Evolutionary conservation across 2,113 vertebrate genomes (phyloP), one percentile per base, ranked within the genome.

Genomic region (Rhinolophus ferrumequinum): DNA sequence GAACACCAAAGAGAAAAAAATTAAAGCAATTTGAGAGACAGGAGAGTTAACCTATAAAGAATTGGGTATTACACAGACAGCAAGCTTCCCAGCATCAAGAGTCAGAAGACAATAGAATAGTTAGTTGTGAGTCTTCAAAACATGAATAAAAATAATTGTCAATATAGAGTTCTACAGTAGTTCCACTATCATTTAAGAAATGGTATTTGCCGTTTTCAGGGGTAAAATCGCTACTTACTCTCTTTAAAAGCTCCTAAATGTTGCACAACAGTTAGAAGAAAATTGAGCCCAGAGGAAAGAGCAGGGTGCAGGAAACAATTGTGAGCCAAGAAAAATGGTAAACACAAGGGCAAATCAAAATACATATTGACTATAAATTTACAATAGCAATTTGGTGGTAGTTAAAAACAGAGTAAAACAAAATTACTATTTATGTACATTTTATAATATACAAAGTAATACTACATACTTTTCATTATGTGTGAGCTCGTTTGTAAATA

Each of bases 111-210:
- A 56, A 22, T 67, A 33, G 33, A 90, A 85, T 79, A 56, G 77
- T 54, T 79, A 56, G 77, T 54, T 58, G 44, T 67, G 15, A 80
- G 38, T 70, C 44, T 82, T 94, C 64, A 82, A 87, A 96, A 91
- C 52, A 18, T 70, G 5, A 21, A 19, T 50, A 67, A 81, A 90
- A 41, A 22, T 80, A 69, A 67, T n/a, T 73, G 21, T 60, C 75
- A 75, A 75, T 50, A 8, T 7, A 54, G 26, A 79, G 9, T 70
- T 83, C 38, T 69, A 19, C 56, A 73, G 52, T 35, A 54, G 38
- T 50, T 94, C 52, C 16, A 62, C 22, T 94, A 47, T 82, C 28
- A 73, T 41, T 73, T 90, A 38, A 66, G n/a, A 90, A 79, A n/a
- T 52, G n/a, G 8, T 12, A 73, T 56, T 44, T 41, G 33, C 26